Base-by-base conservation (phyloP, 2,113 vertebrate genomes). In the Furnarius figulus region DNA sequence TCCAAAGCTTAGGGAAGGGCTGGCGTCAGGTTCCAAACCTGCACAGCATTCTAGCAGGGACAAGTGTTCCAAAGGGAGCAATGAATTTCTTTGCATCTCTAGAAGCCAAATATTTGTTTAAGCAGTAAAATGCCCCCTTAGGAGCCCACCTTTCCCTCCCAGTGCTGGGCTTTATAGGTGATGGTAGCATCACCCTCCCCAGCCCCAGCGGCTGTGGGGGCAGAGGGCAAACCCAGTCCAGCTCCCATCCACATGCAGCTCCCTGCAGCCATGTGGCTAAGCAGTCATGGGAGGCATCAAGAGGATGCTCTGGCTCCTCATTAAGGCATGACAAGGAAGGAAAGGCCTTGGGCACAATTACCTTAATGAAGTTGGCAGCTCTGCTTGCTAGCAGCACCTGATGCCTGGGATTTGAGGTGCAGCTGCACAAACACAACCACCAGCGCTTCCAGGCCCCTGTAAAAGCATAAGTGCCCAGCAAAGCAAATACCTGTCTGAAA, bases 401-500 rank as follows among this genome's bases (percentile, higher is more conserved):
- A 91, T 0, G 10, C 5, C 3, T 30, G 24, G 40, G 12, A 7
- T 83, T 18, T 73, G 68, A 90, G 88, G 58, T 1, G 1, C 84
- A 61, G 77, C 82, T 70, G 80, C 37, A 59, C 79, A 84, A 93
- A 82, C 65, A 76, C 52, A 52, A 47, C 47, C 50, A 76, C n/a
- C 74, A 52, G 58, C 1, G 0, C 49, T 72, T 85, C n/a, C 71
- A 11, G 52, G 61, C 31, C 59, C 56, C 56, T 61, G 27, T 35
- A 77, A 94, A 90, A 96, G 72, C 17, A 1, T 3, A 52, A 77
- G 65, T 4, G 1, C 56, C 63, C 2, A 1, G 73, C 47, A 95
- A 84, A 91, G 50, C 82, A 93, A 94, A 89, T 84, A 93, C 79
- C 93, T 86, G 72, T 47, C 80, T 84, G 65, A 92, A 78, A 92